Base-by-base conservation (phyloP, 1,140 invertebrate species). In the Pseudoatta argentina region DNA sequence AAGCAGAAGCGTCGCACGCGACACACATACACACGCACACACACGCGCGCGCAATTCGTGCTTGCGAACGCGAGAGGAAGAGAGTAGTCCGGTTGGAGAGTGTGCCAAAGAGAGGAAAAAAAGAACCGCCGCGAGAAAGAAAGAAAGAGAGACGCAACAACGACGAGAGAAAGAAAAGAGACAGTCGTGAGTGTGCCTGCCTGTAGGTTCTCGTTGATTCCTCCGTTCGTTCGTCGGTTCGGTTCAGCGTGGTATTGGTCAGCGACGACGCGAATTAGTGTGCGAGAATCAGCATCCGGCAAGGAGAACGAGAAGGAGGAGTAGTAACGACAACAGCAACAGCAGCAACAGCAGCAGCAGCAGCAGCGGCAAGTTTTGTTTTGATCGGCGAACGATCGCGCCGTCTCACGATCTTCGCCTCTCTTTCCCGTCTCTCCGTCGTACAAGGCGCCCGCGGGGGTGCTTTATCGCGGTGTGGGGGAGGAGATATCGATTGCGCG, bases 401-500 rank as follows among this genome's bases (percentile, higher is more conserved):
- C 86, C 66, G 55, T 89, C 72, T 57, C 73, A 71, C 85, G 72
- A 85, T 76, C 82, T 64, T 82, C 72, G 18, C 24, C 59, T 77
- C 77, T 57, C 39, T 21, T 27, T n/a, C 16, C 24, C 27, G 39
- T 48, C 34, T 24, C 67, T 51, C 14, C 53, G 55, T 48, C 39
- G 24, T 30, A 18, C 39, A 39, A 14, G 79, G 39, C 63, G 48
- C n/a, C 57, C 77, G 77, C 85, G 71, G 73, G 63, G 76, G 88
- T 87, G 88, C 71, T 64, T 59, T 75, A 59, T 59, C 78, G 34
- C 67, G 79, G 67, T 73, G 88, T 89, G 78, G 85, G 85, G 87
- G 88, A 89, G 88, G 88, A 89, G 88, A 89, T 89, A 89, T 89
- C 88, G 88, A 89, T 89, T 85, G 88, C 78, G 85, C 76, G 76